Conservation (phyloP, 2,113 vertebrate genomes). For the Fregata magnificens region DNA sequence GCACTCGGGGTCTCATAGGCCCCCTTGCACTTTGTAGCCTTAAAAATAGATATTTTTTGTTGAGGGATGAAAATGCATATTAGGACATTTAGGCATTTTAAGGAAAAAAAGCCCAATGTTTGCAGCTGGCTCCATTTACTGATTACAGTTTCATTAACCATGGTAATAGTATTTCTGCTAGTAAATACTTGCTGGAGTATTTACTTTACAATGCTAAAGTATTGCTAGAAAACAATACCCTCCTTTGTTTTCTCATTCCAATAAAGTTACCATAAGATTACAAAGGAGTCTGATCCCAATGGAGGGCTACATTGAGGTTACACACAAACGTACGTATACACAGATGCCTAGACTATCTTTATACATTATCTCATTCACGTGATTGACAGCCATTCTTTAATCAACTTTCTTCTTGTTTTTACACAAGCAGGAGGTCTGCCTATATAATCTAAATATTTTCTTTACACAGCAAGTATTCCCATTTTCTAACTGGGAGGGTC, state of each 20-base stretch:
- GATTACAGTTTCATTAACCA: slow-evolving; percentile 41
- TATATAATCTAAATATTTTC: not conserved
- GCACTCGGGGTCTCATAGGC: not conserved
- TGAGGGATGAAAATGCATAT: not conserved
- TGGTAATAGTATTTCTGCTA: slow-evolving; percentile 41
- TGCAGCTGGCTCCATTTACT: slow-evolving; percentile 39
- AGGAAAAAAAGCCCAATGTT: not conserved
- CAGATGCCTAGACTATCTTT: not conserved
- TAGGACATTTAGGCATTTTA: not conserved
- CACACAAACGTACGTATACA: not conserved
- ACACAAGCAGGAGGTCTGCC: not conserved
- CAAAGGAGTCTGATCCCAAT: not conserved
- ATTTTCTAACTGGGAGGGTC: not conserved
- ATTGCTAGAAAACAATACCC: slow-evolving; percentile 36
- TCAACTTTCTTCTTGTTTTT: not conserved
- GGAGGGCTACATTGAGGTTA: not conserved
- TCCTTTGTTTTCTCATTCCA: slow-evolving; percentile 31
- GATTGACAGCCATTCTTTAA: not conserved
- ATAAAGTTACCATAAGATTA: not conserved
- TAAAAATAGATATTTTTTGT: slow-evolving; percentile 18
- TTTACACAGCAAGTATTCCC: not conserved
- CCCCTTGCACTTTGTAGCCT: not conserved
- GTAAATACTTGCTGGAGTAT: slow-evolving; percentile 53
- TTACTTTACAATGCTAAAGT: slow-evolving; percentile 25
- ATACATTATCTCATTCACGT: not conserved